phyloP scores from a whole-genome alignment of 2,888 invertebrate species.

The Microctonus aethiopoides region DNA sequence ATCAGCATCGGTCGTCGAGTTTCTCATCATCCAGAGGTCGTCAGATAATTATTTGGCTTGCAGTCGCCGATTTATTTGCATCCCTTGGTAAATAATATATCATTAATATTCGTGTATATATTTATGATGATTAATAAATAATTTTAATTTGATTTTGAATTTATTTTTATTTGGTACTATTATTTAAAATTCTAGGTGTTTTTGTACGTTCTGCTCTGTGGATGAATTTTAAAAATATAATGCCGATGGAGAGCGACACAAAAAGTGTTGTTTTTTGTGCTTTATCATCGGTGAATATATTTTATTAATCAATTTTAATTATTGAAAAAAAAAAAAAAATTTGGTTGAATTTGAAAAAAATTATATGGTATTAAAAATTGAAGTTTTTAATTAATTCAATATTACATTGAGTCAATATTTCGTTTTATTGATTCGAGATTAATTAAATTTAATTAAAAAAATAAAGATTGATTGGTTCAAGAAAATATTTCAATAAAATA shows the following conservation, averaged over 20 bases:
- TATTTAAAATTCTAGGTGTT: constrained; percentile 77
- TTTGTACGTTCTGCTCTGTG: constrained; percentile 77
- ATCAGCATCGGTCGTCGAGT: constrained; percentile 71
- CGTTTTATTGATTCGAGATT: too few species aligned
- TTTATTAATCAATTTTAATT: too few species aligned
- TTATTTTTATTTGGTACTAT: background rate
- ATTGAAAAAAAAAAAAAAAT: too few species aligned
- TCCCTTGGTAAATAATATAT: constrained; percentile 73
- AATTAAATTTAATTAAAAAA: too few species aligned
- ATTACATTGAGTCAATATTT: too few species aligned
- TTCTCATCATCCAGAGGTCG: constrained; percentile 75
- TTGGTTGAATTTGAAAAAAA: too few species aligned
- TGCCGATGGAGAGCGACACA: constrained; percentile 75
- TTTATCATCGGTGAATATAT: constrained; percentile 73
- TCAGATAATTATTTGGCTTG: constrained; percentile 81
- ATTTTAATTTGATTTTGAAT: background rate
- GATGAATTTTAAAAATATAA: constrained; percentile 76
- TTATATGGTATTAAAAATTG: too few species aligned
- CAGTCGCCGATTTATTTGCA: constrained; percentile 82
- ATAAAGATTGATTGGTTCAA: too few species aligned
- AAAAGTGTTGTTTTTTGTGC: constrained; percentile 79
- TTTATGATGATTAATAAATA: background rate
- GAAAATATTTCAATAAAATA: too few species aligned
- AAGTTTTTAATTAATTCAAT: too few species aligned
- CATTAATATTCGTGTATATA: constrained; percentile 22